Conservation (phyloP, 2,113 vertebrate species). For the Oriolus oriolus region DNA sequence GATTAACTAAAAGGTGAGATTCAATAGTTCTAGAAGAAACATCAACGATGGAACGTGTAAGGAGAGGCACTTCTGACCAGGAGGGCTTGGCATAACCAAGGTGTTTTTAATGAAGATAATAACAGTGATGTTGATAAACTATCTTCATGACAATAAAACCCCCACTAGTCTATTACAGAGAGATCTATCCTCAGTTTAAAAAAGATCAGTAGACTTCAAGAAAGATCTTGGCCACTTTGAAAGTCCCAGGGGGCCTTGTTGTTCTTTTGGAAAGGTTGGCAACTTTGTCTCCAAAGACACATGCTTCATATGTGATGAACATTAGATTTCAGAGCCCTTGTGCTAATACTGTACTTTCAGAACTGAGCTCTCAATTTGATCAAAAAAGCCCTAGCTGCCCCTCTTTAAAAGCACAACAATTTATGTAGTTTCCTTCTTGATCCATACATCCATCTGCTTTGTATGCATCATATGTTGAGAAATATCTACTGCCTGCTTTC, state of each 20-base stretch:
- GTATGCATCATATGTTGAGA: not conserved
- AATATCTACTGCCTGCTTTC: not conserved
- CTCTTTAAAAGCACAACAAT: not conserved
- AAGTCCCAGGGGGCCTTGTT: not conserved
- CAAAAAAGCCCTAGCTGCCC: fast-evolving
- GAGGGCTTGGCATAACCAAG: not conserved
- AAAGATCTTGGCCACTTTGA: not conserved
- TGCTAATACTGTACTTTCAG: not conserved
- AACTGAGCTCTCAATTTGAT: not conserved
- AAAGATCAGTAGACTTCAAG: not conserved
- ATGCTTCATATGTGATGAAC: not conserved
- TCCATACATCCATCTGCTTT: not conserved
- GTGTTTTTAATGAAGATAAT: not conserved
- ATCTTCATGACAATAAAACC: not conserved
- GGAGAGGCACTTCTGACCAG: not conserved
- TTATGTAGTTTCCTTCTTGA: not conserved
- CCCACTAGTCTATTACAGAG: not conserved
- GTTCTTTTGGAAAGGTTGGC: not conserved
- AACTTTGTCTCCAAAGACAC: not conserved
- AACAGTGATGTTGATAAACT: not conserved
- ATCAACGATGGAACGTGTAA: not conserved
- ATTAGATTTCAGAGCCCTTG: not conserved
- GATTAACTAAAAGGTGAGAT: not conserved
- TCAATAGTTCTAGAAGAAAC: not conserved
- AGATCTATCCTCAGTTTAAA: not conserved